Base-by-base conservation (phyloP, 2,113 vertebrate genomes). In the Dasyprocta punctata region DNA sequence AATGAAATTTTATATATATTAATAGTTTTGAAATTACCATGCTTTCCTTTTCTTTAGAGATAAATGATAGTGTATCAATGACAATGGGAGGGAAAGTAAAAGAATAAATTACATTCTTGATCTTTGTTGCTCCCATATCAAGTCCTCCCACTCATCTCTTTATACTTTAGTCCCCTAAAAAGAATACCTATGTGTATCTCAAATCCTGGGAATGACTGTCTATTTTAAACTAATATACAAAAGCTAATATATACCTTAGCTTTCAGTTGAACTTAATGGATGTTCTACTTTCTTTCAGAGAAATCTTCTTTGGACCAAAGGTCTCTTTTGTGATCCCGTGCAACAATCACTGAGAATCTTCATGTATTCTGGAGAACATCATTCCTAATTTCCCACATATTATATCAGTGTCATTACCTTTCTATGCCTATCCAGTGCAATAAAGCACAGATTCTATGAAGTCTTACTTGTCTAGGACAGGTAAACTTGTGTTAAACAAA, bases 311-410 rank as follows among this genome's bases (percentile, higher is more conserved):
- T 96, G 99, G 99, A 90, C 98, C 98, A 83, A 99, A 99, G 97
- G 98, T 99, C 96, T 99, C 99, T 77, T 99, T 98, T 90, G 97
- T 99, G 97, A 99, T 99, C 75, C 99, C 99, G 83, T 99, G 99
- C 97, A 98, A 98, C 92, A 96, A 80, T 28, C 92, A 88, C 13
- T 99, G 98, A 99, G 24, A 85, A 96, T 95, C 73, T 83, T 71
- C 90, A 60, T 26, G 69, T 81, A 44, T 77, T 90, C 92, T 7
- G 33, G 78, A 96, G 63, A 95, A 80, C 19, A 13, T 1, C 65
- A 44, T 10, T 36, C 41, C n/a, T 61, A 22, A 85, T 65, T 85
- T 93, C 69, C 52, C 20, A 67, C 12, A 92, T 54, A 71, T 36
- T 60, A 4, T 24, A 24, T 65, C 56, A 78, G 36, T 49, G 2